phyloP scores from a whole-genome alignment of 2,888 invertebrate genomes.

The Meloe dianella region DNA sequence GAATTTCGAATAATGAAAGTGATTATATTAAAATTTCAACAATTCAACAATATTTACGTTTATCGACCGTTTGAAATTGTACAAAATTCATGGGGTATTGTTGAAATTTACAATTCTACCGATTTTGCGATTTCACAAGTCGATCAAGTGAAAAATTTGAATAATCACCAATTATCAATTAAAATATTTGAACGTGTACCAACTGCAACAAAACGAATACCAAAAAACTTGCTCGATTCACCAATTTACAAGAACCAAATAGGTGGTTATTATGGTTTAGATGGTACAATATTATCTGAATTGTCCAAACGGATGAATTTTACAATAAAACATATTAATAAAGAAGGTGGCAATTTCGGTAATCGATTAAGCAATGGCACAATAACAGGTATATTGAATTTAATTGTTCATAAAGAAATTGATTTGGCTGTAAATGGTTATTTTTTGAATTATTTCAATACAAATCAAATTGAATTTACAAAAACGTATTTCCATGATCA shows the following conservation, averaged over 20 bases:
- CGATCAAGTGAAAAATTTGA: constrained; percentile 43
- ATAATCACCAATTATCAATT: constrained; percentile 51
- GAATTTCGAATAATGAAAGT: constrained; percentile 21
- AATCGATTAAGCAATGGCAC: constrained; percentile 40
- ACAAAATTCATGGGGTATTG: constrained; percentile 21
- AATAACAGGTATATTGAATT: constrained; percentile 38
- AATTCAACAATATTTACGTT: constrained; percentile 23
- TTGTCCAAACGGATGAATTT: constrained; percentile 55
- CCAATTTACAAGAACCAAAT: constrained; percentile 21
- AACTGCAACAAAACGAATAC: constrained; percentile 18
- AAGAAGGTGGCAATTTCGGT: constrained; percentile 34
- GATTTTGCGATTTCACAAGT: constrained; percentile 14
- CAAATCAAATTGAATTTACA: constrained; percentile 52
- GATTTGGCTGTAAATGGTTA: constrained; percentile 45
- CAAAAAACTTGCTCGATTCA: constrained; percentile 11
- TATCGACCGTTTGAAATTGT: constrained; percentile 36
- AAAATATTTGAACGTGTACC: constrained; percentile 49
- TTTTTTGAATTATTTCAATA: constrained; percentile 32
- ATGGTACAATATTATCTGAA: constrained; percentile 52
- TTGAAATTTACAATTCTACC: constrained; percentile 18
- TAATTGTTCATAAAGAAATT: constrained; percentile 10
- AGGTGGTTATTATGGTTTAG: constrained; percentile 50
- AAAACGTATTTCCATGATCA: constrained; percentile 45
- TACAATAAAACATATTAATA: constrained; percentile 8
- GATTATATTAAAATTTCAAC: constrained; percentile 31